Conservation (phyloP, 1,140 invertebrate genomes). For the Lordiphosa mommai region DNA sequence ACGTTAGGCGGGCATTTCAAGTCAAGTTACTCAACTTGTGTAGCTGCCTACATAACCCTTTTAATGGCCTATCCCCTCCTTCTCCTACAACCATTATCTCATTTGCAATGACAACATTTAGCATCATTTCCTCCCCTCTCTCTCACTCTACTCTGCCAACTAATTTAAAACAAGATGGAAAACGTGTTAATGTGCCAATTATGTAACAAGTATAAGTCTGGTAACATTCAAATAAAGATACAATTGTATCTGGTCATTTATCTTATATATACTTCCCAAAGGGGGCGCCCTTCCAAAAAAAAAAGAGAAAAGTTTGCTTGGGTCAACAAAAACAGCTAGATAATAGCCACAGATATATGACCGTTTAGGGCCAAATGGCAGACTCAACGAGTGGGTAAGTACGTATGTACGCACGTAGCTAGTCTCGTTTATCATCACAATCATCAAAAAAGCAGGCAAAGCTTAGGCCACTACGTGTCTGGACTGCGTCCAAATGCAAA, state of each 20-base stretch:
- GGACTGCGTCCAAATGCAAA: constrained; percentile 43
- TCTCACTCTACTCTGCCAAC: constrained; percentile 1
- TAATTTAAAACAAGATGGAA: constrained; percentile 9
- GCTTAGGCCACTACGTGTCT: constrained; percentile 42
- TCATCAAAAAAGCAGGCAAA: neutral
- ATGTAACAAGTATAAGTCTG: constrained; percentile 56
- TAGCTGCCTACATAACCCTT: constrained; percentile 18
- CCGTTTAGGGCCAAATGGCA: constrained; percentile 65
- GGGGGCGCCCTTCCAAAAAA: constrained; percentile 17
- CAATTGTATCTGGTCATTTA: constrained; percentile 71
- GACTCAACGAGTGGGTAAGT: too few species aligned
- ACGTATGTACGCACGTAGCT: too few species aligned
- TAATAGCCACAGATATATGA: constrained; percentile 31
- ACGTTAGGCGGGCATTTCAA: too few species aligned
- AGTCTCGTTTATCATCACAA: too few species aligned
- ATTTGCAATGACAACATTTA: too few species aligned
- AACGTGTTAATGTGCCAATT: constrained; percentile 66
- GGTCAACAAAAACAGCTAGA: constrained; percentile 32
- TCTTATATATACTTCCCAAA: constrained; percentile 11
- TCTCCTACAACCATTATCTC: neutral
- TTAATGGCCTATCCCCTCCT: constrained; percentile 21
- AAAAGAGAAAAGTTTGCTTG: constrained; percentile 13
- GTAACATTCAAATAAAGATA: constrained; percentile 48
- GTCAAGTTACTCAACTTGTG: constrained; percentile 21
- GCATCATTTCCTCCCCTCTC: neutral